Base-by-base conservation (phyloP, 1,140 invertebrate species). In the Trichoplusia ni region DNA sequence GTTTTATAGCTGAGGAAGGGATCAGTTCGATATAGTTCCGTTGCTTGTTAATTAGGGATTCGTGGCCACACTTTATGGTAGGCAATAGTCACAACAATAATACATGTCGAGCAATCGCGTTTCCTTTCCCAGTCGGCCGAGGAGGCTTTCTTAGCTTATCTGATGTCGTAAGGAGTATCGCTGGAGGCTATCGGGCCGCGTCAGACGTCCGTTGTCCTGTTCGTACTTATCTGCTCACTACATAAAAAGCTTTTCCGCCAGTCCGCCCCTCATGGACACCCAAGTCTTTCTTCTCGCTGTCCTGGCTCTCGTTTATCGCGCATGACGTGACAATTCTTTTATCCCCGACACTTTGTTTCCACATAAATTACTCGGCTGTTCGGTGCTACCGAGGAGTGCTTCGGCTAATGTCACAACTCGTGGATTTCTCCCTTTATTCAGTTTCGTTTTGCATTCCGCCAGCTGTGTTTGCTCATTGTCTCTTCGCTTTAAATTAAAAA, bases 391-490 rank as follows among this genome's bases (percentile, higher is more conserved):
- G 71, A 68, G 65, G 56, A 73, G 77, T 69, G 67, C 74, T 73
- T 76, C 65, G 71, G 73, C 66, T 72, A 72, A 69, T 75, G 59
- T 73, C 65, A 71, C 73, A 69, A 58, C 38, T 71, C 53, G 67
- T 77, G 69, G 67, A 72, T 60, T 71, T 74, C 71, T 81, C 68
- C 72, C 71, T 72, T 73, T 72, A 62, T 69, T 79, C 60, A 44
- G 61, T 66, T 75, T 84, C 79, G 82, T 88, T 88, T 90, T 90
- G 82, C 84, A 88, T 88, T 86, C 87, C 77, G 67, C 81, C 85
- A 86, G 75, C 85, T 84, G 85, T 82, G 81, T 88, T 87, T 85
- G 85, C 80, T 90, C 87, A 90, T 88, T 89, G 87, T 90, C 87
- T 84, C 78, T 82, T 75, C 67, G 71, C 49, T 79, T 86, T 87